Evolutionary conservation across 2,888 invertebrate genomes (phyloP).

Genomic region (Xylota segnis): DNA sequence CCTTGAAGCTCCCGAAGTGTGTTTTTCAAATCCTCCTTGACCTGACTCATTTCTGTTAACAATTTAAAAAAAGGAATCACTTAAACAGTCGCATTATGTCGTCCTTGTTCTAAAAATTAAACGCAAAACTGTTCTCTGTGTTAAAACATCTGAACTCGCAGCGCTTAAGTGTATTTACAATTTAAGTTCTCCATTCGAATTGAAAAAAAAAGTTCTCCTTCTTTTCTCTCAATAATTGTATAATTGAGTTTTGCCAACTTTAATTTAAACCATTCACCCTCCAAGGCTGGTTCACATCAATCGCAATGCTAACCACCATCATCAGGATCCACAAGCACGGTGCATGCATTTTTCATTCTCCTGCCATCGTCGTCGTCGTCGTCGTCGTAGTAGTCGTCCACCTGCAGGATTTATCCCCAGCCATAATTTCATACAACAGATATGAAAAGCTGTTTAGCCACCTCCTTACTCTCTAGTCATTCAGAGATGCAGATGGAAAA

Average conservation of each 20-base stretch:
- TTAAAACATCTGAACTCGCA: neutral
- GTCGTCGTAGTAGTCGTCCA: too few relatives aligned
- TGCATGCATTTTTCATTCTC: constrained; percentile 38
- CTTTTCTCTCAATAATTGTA: constrained; percentile 4
- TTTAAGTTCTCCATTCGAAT: constrained; percentile 1
- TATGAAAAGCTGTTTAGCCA: constrained; percentile 53
- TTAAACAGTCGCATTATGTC: too few relatives aligned
- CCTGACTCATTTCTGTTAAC: too few relatives aligned
- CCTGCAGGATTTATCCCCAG: constrained; percentile 42
- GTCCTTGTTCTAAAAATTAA: too few relatives aligned
- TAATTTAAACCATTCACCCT: constrained; percentile 33
- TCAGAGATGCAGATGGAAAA: constrained; percentile 45
- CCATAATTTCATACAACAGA: constrained; percentile 54
- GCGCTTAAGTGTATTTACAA: neutral
- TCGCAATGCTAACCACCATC: constrained; percentile 9
- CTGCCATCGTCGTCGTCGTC: constrained; percentile 16
- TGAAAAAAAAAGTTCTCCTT: neutral
- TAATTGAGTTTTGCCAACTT: constrained; percentile 54
- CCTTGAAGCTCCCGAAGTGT: too few relatives aligned
- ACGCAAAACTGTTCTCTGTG: too few relatives aligned
- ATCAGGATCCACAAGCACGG: neutral
- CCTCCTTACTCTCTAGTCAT: neutral
- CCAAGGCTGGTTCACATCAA: neutral
- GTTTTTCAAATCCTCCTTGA: too few relatives aligned
- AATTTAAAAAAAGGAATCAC: too few relatives aligned